Evolutionary conservation across 1,140 invertebrate genomes (phyloP).

Genomic region (Drosophila lacteicornis): DNA sequence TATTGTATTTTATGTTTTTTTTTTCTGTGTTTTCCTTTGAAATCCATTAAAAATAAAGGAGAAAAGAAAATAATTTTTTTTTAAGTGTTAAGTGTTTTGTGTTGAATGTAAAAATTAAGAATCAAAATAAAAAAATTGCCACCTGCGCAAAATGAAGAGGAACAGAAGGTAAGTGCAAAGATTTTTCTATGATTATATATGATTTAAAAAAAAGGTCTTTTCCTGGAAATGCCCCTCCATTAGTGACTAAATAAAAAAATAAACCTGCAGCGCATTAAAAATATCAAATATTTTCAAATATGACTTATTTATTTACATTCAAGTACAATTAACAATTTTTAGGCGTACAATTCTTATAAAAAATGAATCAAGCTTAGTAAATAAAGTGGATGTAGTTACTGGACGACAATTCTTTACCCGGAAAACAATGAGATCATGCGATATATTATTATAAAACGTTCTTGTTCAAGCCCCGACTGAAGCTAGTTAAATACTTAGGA

Average conservation of each 20-base stretch:
- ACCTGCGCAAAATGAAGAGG: no score
- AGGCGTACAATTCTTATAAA: constrained; percentile 51
- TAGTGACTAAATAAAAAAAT: background rate
- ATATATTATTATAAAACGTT: constrained; percentile 35
- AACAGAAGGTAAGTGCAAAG: no score
- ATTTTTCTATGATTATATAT: no score
- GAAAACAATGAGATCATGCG: constrained; percentile 40
- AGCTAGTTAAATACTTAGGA: constrained; percentile 28
- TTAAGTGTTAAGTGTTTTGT: no score
- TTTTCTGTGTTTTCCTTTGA: no score
- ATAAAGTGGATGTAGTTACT: constrained; percentile 42
- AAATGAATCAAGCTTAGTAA: constrained; percentile 58
- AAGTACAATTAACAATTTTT: constrained; percentile 73
- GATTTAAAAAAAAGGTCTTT: no score
- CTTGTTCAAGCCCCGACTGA: constrained; percentile 7
- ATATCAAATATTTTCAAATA: constrained; percentile 50
- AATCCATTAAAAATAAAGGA: no score
- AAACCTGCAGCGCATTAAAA: background rate
- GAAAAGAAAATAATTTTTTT: no score
- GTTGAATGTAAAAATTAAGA: no score
- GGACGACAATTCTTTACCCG: constrained; percentile 30
- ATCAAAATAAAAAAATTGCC: no score
- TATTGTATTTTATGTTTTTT: no score
- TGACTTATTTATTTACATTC: constrained; percentile 75
- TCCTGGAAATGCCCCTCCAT: no score